Conservation (phyloP, 2,797 vertebrate species). For the Eupleurogrammus muticus region DNA sequence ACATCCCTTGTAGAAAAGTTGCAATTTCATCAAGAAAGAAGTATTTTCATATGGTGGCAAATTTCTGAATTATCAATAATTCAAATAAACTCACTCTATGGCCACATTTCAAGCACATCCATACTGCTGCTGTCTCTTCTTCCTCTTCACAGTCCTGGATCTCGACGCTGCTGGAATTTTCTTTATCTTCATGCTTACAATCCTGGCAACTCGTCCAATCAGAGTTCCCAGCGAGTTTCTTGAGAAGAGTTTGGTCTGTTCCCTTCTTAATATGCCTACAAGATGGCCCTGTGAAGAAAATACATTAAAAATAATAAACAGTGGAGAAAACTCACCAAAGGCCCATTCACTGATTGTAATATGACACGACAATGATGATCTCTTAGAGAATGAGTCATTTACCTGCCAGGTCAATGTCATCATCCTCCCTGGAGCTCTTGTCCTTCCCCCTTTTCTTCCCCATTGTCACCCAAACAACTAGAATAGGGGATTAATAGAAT, state of each 20-base stretch:
- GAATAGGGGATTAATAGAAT: background rate
- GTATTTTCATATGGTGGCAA: background rate
- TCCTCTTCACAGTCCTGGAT: conserved; percentile 58
- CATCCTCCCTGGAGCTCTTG: conserved; percentile 78
- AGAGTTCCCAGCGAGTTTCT: conserved; percentile 83
- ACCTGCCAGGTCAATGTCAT: conserved; percentile 84
- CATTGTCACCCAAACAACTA: conserved; percentile 78
- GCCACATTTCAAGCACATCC: conserved; percentile 97
- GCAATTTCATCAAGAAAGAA: background rate
- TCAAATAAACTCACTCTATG: conserved; percentile 87
- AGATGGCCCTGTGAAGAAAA: conserved; percentile 74
- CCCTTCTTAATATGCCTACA: conserved; percentile 93
- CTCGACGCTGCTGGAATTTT: conserved; percentile 60
- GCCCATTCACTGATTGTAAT: background rate
- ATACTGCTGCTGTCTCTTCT: conserved; percentile 80
- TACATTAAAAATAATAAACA: background rate
- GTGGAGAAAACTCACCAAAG: background rate
- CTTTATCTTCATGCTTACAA: conserved; percentile 86
- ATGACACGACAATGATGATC: background rate
- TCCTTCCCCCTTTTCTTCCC: conserved; percentile 91
- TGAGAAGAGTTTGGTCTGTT: conserved; percentile 88
- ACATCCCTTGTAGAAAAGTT: conserved; percentile 86
- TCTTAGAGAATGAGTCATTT: conserved; percentile 28
- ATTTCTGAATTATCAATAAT: background rate
- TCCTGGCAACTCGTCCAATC: conserved; percentile 90